These are phyloP conservation scores for Aphelenchoides avenae DNA, from an alignment of 1,140 invertebrate species.

Conservation along the genomic window DNA sequence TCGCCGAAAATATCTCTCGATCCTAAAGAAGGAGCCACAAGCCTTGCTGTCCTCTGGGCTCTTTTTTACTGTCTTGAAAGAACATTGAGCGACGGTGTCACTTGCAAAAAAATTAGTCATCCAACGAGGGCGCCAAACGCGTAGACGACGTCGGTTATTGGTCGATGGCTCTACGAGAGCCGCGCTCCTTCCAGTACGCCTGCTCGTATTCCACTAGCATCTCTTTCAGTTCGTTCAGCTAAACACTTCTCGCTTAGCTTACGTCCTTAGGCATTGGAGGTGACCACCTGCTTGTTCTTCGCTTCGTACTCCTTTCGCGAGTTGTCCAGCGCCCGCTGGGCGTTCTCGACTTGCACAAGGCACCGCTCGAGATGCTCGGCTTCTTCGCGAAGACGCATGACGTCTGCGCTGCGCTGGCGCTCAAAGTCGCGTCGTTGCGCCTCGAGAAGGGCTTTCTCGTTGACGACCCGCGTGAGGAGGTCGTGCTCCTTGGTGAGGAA, in stretches of 20 bases:
- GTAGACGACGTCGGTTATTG: no score
- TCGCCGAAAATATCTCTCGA: no score
- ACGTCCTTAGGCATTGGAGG: not conserved
- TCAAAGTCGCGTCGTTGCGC: conserved; percentile 31
- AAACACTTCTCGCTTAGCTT: not conserved
- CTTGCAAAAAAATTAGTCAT: no score
- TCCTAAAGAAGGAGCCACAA: no score
- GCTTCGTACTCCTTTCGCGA: conserved; percentile 10
- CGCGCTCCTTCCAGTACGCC: no score
- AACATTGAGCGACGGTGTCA: no score
- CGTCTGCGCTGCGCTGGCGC: conserved; percentile 41
- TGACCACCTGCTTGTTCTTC: conserved; percentile 1
- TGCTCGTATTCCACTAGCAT: not conserved
- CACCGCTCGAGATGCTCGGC: conserved; percentile 35
- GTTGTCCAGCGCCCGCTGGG: not conserved
- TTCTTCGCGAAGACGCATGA: conserved; percentile 32
- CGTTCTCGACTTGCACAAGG: conserved; percentile 13
- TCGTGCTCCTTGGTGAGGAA: conserved; percentile 42
- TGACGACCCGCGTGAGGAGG: conserved; percentile 38
- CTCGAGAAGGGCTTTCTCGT: conserved; percentile 34
- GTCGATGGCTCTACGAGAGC: no score
- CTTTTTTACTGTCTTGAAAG: no score
- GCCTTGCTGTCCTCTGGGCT: no score
- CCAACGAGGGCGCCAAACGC: no score
- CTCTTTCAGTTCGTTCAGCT: conserved; percentile 8